A percentile compares a stretch with the other conserved stretches of the same genome.
Evolutionary conservation across 2,113 vertebrate species (phyloP).

Genomic region (Engystomops pustulosus): DNA sequence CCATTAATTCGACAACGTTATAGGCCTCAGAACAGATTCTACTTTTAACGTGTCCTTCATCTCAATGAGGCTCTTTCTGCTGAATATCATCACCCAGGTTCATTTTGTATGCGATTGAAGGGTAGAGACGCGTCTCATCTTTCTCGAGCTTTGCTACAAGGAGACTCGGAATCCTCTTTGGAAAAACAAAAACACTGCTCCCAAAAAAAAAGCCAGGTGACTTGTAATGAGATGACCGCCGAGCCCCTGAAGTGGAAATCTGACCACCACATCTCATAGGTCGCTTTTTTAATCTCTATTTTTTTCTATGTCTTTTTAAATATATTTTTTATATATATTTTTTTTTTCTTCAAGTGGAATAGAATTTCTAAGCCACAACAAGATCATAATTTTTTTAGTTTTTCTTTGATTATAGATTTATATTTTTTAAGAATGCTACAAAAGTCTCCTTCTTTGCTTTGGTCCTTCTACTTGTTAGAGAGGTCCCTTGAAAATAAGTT

Average conservation of each 20-base stretch:
- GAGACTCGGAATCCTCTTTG: not conserved
- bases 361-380: too few relatives aligned
- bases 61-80: slow-evolving; percentile 23
- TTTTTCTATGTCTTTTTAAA: too few relatives aligned
- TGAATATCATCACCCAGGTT: slow-evolving; percentile 9
- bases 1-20: slow-evolving; percentile 37
- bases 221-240: not conserved
- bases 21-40: not conserved
- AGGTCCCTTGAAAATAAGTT: too few relatives aligned
- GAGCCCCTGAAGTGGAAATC: not conserved
- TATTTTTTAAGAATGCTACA: too few relatives aligned
- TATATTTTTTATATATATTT: not conserved
- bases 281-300: too few relatives aligned
- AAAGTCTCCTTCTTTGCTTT: too few relatives aligned
- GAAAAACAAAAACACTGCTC: not conserved
- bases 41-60: slow-evolving; percentile 15
- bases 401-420: too few relatives aligned
- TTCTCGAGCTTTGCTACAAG: not conserved
- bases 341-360: too few relatives aligned
- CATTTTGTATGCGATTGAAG: slow-evolving; percentile 14
- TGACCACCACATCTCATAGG: not conserved
- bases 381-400: too few relatives aligned
- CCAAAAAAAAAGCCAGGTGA: not conserved
- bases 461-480: too few relatives aligned
- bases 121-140: not conserved